Conservation (phyloP, 2,888 invertebrate species). For the Tetropium fuscum region DNA sequence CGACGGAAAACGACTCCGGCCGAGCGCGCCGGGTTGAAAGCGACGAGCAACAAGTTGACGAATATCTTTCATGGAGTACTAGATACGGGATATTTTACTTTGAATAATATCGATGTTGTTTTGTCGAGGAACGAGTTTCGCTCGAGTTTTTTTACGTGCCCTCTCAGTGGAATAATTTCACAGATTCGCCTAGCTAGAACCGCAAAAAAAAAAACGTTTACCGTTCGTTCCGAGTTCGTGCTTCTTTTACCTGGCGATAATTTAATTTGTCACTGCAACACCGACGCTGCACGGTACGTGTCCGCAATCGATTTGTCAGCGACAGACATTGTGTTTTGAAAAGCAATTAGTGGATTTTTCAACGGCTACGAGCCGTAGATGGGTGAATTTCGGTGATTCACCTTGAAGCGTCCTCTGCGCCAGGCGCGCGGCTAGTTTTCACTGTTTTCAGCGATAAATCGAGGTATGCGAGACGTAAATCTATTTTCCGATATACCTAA, state of each 20-base stretch:
- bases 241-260: not conserved
- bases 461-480: not conserved
- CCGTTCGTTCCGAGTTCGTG: slow-evolving; percentile 13
- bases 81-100: slow-evolving; percentile 39
- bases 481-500: too few species aligned
- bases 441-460: not conserved
- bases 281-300: not conserved
- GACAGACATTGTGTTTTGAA: slow-evolving; percentile 22
- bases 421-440: not conserved
- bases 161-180: slow-evolving; percentile 9
- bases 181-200: slow-evolving; percentile 11
- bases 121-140: slow-evolving; percentile 41
- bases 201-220: slow-evolving; percentile 17
- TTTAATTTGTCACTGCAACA: slow-evolving; percentile 1
- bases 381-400: slow-evolving; percentile 29
- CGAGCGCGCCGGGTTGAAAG: slow-evolving; percentile 35
- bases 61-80: slow-evolving; percentile 44
- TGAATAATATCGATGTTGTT: slow-evolving; percentile 41
- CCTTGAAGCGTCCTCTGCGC: slow-evolving; percentile 35
- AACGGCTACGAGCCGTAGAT: slow-evolving; percentile 21
- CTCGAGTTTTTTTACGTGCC: slow-evolving; percentile 21
- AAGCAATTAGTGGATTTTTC: slow-evolving; percentile 29
- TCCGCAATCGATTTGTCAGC: slow-evolving; percentile 1
- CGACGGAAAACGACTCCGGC: slow-evolving; percentile 16
- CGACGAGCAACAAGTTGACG: slow-evolving; percentile 47